Conservation (phyloP, 2,113 vertebrate genomes). For the Dasypus novemcinctus region DNA sequence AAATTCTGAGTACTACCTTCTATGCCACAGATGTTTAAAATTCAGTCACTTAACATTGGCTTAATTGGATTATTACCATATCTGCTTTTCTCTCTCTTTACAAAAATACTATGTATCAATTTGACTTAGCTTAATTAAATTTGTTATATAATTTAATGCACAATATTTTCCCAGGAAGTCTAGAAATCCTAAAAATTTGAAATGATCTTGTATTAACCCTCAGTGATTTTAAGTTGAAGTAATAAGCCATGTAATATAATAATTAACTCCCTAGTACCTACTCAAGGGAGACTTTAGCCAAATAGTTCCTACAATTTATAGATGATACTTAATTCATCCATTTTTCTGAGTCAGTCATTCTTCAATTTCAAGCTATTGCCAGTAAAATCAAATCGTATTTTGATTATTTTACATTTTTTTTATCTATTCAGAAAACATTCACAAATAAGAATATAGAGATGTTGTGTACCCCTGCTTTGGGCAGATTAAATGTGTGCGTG, state of each 20-base stretch:
- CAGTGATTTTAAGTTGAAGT: background rate
- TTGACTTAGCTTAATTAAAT: background rate
- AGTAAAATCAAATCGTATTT: conserved; percentile 3
- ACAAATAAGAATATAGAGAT: background rate
- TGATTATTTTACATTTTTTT: background rate
- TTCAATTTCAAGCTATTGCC: background rate
- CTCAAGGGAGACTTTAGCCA: background rate
- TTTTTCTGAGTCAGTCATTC: background rate
- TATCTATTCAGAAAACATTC: background rate
- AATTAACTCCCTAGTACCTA: background rate
- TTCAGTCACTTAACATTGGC: background rate
- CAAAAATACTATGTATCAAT: background rate
- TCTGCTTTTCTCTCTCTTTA: background rate
- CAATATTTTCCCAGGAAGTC: background rate
- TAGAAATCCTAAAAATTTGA: background rate
- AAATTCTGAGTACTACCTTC: background rate
- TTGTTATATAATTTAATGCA: background rate
- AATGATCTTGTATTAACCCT: background rate
- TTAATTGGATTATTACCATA: background rate
- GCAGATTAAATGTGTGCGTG: background rate
- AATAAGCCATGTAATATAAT: background rate
- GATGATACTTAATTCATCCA: background rate
- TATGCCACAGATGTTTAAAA: background rate
- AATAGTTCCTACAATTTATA: background rate
- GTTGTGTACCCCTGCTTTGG: rapidly evolving